Evolutionary conservation across 2,888 invertebrate species (phyloP).

Genomic region (Lumbricus terrestris): DNA sequence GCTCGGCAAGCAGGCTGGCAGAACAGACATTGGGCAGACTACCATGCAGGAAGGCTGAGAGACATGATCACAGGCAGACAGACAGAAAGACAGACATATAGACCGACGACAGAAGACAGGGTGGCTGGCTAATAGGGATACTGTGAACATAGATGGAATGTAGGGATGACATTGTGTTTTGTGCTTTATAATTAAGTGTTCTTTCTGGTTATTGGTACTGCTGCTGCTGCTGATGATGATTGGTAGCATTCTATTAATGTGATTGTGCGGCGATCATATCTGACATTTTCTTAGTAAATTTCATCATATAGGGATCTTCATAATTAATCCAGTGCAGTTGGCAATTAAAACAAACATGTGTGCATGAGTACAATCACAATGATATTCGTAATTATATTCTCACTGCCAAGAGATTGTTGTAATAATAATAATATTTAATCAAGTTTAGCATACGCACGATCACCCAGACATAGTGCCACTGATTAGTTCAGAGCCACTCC

Average conservation of each 20-base stretch:
- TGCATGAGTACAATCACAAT: too few relatives aligned
- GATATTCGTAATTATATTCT: too few relatives aligned
- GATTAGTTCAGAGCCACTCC: too few relatives aligned
- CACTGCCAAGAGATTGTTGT: too few relatives aligned
- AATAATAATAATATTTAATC: too few relatives aligned
- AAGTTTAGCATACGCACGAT: too few relatives aligned
- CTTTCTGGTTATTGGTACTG: too few relatives aligned
- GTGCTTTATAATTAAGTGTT: too few relatives aligned
- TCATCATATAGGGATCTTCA: not conserved
- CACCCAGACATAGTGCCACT: too few relatives aligned
- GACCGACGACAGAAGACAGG: not conserved
- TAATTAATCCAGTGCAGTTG: too few relatives aligned
- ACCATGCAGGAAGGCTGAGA: not conserved
- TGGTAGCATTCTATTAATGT: not conserved
- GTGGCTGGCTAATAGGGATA: too few relatives aligned
- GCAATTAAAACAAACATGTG: too few relatives aligned
- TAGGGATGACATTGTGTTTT: not conserved
- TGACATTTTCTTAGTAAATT: not conserved
- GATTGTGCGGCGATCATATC: not conserved
- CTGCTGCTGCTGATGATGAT: not conserved
- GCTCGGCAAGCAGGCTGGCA: not conserved
- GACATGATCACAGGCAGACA: not conserved
- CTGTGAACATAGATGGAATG: not conserved
- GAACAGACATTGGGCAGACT: not conserved
- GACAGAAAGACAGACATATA: not conserved